Conservation (phyloP, 2,888 invertebrate genomes). For the Callinectes sapidus region DNA sequence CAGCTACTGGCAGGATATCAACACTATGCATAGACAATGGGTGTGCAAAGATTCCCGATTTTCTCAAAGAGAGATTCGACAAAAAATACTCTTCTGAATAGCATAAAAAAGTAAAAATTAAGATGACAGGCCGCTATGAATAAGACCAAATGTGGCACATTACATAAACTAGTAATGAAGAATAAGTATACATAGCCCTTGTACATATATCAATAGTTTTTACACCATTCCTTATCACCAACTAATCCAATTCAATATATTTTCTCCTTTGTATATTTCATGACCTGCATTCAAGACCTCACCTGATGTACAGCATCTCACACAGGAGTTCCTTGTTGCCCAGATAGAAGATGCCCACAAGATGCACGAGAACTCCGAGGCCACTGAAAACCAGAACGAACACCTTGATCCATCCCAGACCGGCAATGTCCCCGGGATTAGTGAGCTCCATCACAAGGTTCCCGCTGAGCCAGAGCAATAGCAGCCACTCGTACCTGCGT, state of each 20-base stretch:
- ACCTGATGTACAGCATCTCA: conserved; percentile 71
- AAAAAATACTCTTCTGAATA: not conserved
- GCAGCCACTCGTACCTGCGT: conserved; percentile 94
- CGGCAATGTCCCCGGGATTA: conserved; percentile 97
- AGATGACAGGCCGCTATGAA: not conserved
- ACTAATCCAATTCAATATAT: not conserved
- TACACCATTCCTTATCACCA: not conserved
- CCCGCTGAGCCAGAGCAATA: conserved; percentile 96
- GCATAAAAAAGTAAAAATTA: not conserved
- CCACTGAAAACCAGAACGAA: conserved; percentile 82
- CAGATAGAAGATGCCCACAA: conserved; percentile 84
- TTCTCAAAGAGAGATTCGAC: not conserved
- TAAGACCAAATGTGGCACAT: not conserved
- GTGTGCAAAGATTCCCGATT: not conserved
- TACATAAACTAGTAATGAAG: not conserved
- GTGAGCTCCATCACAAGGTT: conserved; percentile 96
- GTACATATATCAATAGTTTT: too few relatives aligned
- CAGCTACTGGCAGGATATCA: not conserved
- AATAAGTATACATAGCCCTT: too few relatives aligned
- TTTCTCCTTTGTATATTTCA: not conserved
- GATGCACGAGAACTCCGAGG: conserved; percentile 92
- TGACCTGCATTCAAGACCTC: not conserved
- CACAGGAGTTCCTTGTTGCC: conserved; percentile 56
- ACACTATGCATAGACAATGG: not conserved
- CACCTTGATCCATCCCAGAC: conserved; percentile 92